Evolutionary conservation across 1,140 invertebrate genomes (phyloP), one percentile per base, ranked within the genome.

Genomic region (Archivesica marissinica): DNA sequence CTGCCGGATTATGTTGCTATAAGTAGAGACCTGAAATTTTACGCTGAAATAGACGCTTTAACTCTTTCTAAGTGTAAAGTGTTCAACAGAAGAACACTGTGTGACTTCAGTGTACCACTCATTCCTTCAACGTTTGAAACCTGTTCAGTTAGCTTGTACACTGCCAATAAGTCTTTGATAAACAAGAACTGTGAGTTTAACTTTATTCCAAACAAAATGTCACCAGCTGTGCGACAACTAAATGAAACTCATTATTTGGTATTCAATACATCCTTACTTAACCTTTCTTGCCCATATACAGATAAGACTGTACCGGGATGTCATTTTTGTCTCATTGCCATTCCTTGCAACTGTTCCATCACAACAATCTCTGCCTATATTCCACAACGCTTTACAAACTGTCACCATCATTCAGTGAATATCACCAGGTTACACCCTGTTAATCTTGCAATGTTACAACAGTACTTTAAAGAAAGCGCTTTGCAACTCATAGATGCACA

Each of bases 101-200:
- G 61, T 66, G 20, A 20, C 35, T 66, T 66, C n/a, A 66, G n/a
- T 15, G 15, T 66, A 25, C 61, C 61, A 66, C 61, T 66, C 1
- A 15, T 7, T 38, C 61, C 20, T 20, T 35, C 15, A 7, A 7
- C 7, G 6, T 38, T 23, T 39, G 15, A 15, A 11, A 28, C 30
- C 11, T 66, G 59, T 25, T 66, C 61, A n/a, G 2, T 38, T 13
- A 66, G 35, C 20, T 66, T 66, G 25, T 20, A 38, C n/a, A 35
- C 4, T 2, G 35, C 3, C n/a, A 66, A 66, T 35, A 66, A 66
- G 39, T 20, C 61, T 20, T 4, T 23, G 1, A 38, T 38, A 3
- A 64, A 64, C 35, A 35, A 64, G 35, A 13, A 13, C 9, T 64
- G 59, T 64, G 59, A 64, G 2, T 64, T 64, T 64, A 30, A n/a